phyloP scores from a whole-genome alignment of 1,140 invertebrate species.

The Drosophila malerkotliana region DNA sequence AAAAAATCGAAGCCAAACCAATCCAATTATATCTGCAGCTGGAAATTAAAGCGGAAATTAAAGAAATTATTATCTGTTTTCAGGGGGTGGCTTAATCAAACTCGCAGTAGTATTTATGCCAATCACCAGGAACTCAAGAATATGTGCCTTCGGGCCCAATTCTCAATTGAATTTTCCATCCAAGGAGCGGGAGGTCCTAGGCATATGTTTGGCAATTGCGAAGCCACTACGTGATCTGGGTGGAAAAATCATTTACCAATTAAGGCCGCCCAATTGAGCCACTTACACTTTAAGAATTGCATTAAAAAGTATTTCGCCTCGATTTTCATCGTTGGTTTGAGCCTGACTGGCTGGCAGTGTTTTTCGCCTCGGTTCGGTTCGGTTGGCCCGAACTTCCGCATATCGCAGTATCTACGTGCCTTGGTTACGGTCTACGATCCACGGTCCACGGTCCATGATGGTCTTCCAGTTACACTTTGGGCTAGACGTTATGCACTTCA shows the following conservation, averaged over 20 bases:
- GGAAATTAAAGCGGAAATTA: slow-evolving; percentile 25
- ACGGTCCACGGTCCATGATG: slow-evolving; percentile 1
- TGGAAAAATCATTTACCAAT: slow-evolving; percentile 45
- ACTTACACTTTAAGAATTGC: slow-evolving; percentile 76
- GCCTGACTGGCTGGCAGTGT: slow-evolving; percentile 24
- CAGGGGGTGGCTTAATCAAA: slow-evolving; percentile 11
- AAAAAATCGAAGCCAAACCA: slow-evolving; percentile 46
- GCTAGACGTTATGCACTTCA: slow-evolving; percentile 75
- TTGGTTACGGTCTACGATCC: slow-evolving; percentile 55
- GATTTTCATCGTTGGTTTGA: slow-evolving; percentile 50
- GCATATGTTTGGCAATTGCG: slow-evolving; percentile 59
- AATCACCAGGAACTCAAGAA: slow-evolving; percentile 18
- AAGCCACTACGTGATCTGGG: slow-evolving; percentile 45
- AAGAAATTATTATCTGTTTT: slow-evolving; percentile 1
- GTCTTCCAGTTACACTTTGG: slow-evolving; percentile 1
- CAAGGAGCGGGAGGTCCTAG: neutral
- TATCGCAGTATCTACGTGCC: slow-evolving; percentile 60
- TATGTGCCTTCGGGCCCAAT: slow-evolving; percentile 24
- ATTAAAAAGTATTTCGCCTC: slow-evolving; percentile 58
- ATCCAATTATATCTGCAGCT: slow-evolving; percentile 21
- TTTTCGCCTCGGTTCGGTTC: slow-evolving; percentile 23
- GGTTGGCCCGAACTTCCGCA: slow-evolving; percentile 55
- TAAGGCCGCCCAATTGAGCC: slow-evolving; percentile 63
- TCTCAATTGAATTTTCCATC: slow-evolving; percentile 58
- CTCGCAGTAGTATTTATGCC: slow-evolving; percentile 42